These are phyloP conservation scores for Parnassius orleans DNA, from an alignment of 2,888 invertebrate genomes.

Conservation along the genomic window DNA sequence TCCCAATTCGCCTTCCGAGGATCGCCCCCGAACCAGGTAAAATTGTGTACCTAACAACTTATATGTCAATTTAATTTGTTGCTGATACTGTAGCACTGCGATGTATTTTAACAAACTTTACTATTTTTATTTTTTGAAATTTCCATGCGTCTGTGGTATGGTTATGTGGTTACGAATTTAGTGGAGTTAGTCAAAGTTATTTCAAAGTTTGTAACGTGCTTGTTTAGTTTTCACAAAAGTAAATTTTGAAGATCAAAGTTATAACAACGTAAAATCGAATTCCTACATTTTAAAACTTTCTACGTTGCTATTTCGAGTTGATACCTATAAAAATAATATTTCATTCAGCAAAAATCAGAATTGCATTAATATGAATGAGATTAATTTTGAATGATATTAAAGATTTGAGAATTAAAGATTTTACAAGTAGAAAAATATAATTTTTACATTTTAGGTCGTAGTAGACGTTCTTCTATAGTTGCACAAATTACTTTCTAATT, in stretches of 20 bases:
- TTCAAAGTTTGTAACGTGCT: conserved; percentile 3
- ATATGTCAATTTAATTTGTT: neutral
- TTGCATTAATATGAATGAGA: too few species aligned
- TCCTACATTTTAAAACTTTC: too few species aligned
- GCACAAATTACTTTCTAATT: neutral
- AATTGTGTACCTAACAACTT: neutral
- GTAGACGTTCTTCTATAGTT: too few species aligned
- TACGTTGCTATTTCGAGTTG: too few species aligned
- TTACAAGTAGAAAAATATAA: too few species aligned
- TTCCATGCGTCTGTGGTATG: conserved; percentile 15
- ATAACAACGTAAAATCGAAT: too few species aligned
- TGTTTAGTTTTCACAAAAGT: neutral
- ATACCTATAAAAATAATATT: too few species aligned
- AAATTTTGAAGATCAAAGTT: too few species aligned
- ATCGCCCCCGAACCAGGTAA: conserved; percentile 79
- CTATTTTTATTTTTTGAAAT: neutral
- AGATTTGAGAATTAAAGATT: too few species aligned
- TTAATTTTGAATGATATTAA: too few species aligned
- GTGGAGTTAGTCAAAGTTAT: conserved; percentile 12
- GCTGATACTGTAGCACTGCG: conserved; percentile 3
- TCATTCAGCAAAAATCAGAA: too few species aligned
- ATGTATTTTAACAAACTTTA: conserved; percentile 4
- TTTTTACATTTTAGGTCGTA: too few species aligned
- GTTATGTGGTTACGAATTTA: conserved; percentile 19
- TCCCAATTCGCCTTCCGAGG: conserved; percentile 79